phyloP scores from a whole-genome alignment of 2,888 invertebrate genomes.

The Odontocolon sp. region DNA sequence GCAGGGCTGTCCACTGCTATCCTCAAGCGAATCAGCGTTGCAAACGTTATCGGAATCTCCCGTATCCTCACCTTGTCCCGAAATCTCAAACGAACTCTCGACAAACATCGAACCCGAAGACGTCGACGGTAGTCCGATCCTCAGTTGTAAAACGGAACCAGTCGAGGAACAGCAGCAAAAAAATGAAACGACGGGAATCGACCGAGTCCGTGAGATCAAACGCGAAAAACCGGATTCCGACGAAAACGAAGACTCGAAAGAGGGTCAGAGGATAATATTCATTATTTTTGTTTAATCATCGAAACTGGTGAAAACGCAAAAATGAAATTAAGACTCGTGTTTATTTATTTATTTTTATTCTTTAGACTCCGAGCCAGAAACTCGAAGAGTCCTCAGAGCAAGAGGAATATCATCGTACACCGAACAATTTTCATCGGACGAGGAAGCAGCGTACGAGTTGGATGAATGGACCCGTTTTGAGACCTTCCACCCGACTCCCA shows the following conservation, averaged over 20 bases:
- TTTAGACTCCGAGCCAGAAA: constrained; percentile 62
- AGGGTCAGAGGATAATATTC: constrained; percentile 46
- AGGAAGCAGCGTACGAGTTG: constrained; percentile 73
- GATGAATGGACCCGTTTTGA: constrained; percentile 76
- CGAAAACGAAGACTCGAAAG: constrained; percentile 52
- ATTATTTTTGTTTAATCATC: not conserved
- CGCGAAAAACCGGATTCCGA: constrained; percentile 54
- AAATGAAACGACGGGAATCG: constrained; percentile 2
- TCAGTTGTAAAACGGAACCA: constrained; percentile 14
- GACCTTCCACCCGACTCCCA: constrained; percentile 70
- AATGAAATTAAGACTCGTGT: not conserved
- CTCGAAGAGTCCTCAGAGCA: constrained; percentile 74
- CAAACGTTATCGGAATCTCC: constrained; percentile 72
- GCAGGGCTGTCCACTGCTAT: constrained; percentile 72
- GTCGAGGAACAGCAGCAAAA: constrained; percentile 38
- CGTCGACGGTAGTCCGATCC: constrained; percentile 14
- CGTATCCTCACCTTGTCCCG: constrained; percentile 69
- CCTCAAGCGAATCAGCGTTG: constrained; percentile 69
- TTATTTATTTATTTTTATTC: not conserved
- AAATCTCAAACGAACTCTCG: constrained; percentile 47
- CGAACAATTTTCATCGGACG: constrained; percentile 76
- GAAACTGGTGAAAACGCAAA: too few relatives aligned
- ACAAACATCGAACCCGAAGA: constrained; percentile 28
- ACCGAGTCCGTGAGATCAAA: constrained; percentile 32
- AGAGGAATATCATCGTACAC: constrained; percentile 78